phyloP scores from a whole-genome alignment of 2,888 invertebrate genomes.

The Hoplodrina blanda region DNA sequence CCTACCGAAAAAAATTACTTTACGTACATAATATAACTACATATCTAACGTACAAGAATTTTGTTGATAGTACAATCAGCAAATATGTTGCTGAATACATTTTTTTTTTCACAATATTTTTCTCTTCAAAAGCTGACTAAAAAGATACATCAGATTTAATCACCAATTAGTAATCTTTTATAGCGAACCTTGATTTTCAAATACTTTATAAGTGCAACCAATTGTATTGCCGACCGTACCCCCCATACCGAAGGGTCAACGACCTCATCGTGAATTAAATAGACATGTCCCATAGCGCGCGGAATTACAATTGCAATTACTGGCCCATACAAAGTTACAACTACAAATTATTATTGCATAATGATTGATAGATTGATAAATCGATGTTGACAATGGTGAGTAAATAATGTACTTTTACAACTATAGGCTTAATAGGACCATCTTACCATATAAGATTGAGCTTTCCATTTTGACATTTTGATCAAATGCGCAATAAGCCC shows the following conservation, averaged over 20 bases:
- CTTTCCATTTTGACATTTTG: constrained; percentile 76
- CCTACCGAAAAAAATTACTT: too few relatives aligned
- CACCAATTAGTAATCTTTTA: background rate
- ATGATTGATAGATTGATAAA: constrained; percentile 22
- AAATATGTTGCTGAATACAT: too few relatives aligned
- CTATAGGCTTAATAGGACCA: constrained; percentile 20
- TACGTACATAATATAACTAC: too few relatives aligned
- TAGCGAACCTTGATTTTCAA: background rate
- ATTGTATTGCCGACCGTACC: constrained; percentile 2
- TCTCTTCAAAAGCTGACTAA: too few relatives aligned
- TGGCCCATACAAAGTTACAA: constrained; percentile 4
- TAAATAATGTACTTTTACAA: constrained; percentile 13
- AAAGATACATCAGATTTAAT: too few relatives aligned
- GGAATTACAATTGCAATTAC: constrained; percentile 8
- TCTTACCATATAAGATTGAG: constrained; percentile 31
- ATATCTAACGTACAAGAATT: too few relatives aligned
- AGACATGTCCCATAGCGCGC: constrained; percentile 16
- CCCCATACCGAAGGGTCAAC: constrained; percentile 14
- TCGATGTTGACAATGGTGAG: constrained; percentile 21
- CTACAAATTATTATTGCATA: constrained; percentile 28
- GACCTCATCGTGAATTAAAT: constrained; percentile 1
- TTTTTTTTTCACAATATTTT: too few relatives aligned
- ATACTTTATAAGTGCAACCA: background rate
- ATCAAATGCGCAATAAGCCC: constrained; percentile 50
- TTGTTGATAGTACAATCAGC: too few relatives aligned